Evolutionary conservation across 1,140 invertebrate species (phyloP), one percentile per base, ranked within the genome.

Genomic region (Cydia fagiglandana): DNA sequence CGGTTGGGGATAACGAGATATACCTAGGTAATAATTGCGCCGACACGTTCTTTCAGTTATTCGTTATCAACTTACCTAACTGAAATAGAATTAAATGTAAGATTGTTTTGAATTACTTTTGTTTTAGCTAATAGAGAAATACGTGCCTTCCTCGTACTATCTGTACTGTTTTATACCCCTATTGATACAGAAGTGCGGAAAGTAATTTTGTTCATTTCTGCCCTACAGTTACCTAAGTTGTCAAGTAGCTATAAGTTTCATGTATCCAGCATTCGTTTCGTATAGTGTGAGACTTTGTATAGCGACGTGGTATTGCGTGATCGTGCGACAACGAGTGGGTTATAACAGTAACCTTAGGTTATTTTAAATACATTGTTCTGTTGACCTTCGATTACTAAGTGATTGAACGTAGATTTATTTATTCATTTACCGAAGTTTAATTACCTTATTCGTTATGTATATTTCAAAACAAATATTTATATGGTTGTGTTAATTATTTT

Each of bases 381-480:
- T 38, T 38, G 30, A 70, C 34, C 34, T 70, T 38, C 66, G 30
- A 38, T 70, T 70, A 38, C 56, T 10, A 61, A 61, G 56, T 70
- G 9, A 38, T 70, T 70, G 66, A 17, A 70, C 9, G 66, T 70
- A 17, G 34, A 70, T n/a, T 41, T 70, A 70, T 70, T 70, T 70
- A 70, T 70, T 70, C 66, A 28, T 70, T 20, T 70, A 38, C n/a
- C n/a, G 30, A 70, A 41, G 34, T 70, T 70, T 17, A n/a, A 70
- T 70, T 70, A n/a, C 66, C n/a, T n/a, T 41, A 70, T 70, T 38
- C 34, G 64, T 70, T 70, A 70, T 70, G 15, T 61, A 61, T 70
- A 70, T 70, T 38, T 20, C 66, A 38, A 38, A 70, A 70, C 66
- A 70, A 70, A 70, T 38, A 70, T 70, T 70, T 70, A 70, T 41